Evolutionary conservation across 35 echinoderm and acorn worm genomes (phyloP).

Genomic region (Eucidaris tribuloides): DNA sequence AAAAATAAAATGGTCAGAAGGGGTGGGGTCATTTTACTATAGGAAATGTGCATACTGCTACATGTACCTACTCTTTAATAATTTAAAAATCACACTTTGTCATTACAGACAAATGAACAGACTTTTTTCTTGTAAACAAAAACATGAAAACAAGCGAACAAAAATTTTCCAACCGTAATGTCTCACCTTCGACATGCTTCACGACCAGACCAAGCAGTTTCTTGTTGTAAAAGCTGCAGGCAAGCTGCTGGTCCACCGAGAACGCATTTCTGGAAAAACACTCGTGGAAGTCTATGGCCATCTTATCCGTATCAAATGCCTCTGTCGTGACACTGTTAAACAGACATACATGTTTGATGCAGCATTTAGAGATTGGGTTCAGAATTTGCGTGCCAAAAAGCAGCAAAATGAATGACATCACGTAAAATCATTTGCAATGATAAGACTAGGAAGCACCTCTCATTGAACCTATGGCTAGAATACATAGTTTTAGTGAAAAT

Average conservation of each 20-base stretch:
- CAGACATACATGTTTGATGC: background rate
- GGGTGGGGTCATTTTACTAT: too few species aligned
- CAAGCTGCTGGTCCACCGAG: constrained; percentile 86
- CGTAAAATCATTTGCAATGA: background rate
- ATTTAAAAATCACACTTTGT: background rate
- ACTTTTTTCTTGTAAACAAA: background rate
- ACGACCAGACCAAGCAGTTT: constrained; percentile 85
- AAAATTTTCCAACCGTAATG: background rate
- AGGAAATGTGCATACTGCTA: too few species aligned
- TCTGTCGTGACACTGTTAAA: constrained; percentile 69
- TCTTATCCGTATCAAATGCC: constrained; percentile 93
- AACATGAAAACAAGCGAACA: background rate
- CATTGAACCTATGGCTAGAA: background rate
- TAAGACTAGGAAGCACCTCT: background rate
- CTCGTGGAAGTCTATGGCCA: constrained; percentile 81
- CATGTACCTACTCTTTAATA: background rate
- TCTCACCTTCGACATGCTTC: constrained; percentile 81
- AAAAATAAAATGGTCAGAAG: too few species aligned
- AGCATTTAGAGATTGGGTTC: too few species aligned
- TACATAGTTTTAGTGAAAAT: too few species aligned
- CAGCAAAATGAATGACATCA: too few species aligned
- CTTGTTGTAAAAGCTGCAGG: constrained; percentile 67
- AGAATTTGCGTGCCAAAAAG: background rate
- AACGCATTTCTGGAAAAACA: constrained; percentile 71
- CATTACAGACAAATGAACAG: background rate